Conservation (phyloP, 2,888 invertebrate species). For the Hydroisotoma schaefferi region DNA sequence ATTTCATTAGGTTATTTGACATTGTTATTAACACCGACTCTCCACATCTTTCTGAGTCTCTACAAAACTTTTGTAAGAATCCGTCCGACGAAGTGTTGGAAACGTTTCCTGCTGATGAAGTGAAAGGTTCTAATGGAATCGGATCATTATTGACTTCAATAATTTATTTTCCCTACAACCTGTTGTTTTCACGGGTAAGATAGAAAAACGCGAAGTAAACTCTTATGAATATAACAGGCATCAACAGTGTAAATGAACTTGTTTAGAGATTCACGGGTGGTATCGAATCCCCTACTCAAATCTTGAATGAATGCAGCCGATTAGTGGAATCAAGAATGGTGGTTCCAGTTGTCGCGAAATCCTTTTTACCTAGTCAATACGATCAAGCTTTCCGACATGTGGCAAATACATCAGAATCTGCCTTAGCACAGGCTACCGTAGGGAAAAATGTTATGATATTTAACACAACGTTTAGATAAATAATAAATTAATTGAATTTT, state of each 20-base stretch:
- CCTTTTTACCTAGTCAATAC: constrained; percentile 46
- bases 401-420: constrained; percentile 39
- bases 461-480: constrained; percentile 22
- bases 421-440: constrained; percentile 46
- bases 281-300: constrained; percentile 28
- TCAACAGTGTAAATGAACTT: not conserved
- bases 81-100: constrained; percentile 39
- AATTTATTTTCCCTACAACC: constrained; percentile 19
- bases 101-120: constrained; percentile 43
- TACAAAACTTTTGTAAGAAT: constrained; percentile 42
- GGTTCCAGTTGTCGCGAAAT: constrained; percentile 46
- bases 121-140: constrained; percentile 18
- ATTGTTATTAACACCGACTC: constrained; percentile 46
- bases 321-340: constrained; percentile 43
- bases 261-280: constrained; percentile 8
- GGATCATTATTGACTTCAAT: constrained; percentile 22
- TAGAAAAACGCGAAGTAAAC: not conserved
- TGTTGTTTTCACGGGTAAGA: constrained; percentile 26
- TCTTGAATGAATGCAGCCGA: constrained; percentile 40
- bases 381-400: constrained; percentile 48
- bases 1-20: constrained; percentile 40
- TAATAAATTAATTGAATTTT: not conserved
- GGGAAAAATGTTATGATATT: constrained; percentile 48
- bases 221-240: not conserved
- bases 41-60: constrained; percentile 27